Conservation (phyloP, 2,888 invertebrate genomes). For the Fabriciana adippe region DNA sequence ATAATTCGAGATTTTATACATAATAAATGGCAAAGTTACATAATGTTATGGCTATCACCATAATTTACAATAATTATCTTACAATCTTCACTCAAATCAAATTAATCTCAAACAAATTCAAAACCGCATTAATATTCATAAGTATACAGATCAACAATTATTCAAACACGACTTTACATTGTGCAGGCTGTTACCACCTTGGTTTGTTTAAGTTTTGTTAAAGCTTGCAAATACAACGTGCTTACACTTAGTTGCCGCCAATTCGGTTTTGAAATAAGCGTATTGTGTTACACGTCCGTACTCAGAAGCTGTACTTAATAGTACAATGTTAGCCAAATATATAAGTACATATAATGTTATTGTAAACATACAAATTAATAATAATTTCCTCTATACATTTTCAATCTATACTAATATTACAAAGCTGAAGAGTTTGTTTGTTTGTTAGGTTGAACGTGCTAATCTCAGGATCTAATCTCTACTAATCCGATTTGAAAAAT, state of each 20-base stretch:
- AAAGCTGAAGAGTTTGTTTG: too few species aligned
- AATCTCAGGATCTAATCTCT: too few species aligned
- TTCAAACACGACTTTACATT: conserved; percentile 56
- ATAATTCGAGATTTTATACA: too few species aligned
- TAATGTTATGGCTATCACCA: too few species aligned
- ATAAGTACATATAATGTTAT: neutral
- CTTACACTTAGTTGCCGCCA: conserved; percentile 58
- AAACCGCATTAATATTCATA: conserved; percentile 63
- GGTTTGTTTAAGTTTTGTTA: conserved; percentile 56
- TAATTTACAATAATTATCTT: conserved; percentile 3
- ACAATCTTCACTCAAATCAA: conserved; percentile 27
- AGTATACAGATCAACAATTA: conserved; percentile 56
- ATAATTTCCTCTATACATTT: neutral
- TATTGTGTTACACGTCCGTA: conserved; percentile 65
- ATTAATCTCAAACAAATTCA: conserved; percentile 40
- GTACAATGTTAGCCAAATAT: conserved; percentile 22
- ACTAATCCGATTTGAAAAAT: too few species aligned
- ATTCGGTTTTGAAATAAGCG: conserved; percentile 60
- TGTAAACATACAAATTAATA: neutral
- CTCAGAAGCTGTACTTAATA: conserved; percentile 50
- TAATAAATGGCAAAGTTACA: too few species aligned
- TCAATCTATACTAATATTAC: too few species aligned
- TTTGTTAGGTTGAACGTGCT: too few species aligned
- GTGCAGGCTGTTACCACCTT: conserved; percentile 41
- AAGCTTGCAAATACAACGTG: conserved; percentile 57